phyloP scores from a whole-genome alignment of 2,113 vertebrate genomes.

The Muscicapa adusta region DNA sequence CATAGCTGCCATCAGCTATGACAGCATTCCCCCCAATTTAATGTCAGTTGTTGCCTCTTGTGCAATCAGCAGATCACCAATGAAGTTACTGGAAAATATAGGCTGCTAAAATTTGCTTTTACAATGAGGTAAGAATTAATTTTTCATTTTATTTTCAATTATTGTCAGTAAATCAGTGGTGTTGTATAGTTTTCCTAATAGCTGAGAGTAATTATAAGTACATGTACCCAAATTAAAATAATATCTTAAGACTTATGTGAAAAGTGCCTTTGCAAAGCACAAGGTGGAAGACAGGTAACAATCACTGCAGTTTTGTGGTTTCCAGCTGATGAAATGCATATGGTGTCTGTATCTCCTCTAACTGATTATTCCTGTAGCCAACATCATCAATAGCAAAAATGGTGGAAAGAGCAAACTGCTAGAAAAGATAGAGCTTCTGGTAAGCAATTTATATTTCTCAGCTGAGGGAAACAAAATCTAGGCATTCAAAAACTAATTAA shows the following conservation, averaged over 20 bases:
- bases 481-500: constrained; percentile 14
- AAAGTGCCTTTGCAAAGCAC: background rate
- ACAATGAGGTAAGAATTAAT: background rate
- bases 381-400: background rate
- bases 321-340: background rate
- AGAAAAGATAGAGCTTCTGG: background rate
- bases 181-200: background rate
- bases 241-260: background rate
- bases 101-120: background rate
- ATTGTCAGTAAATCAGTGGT: background rate
- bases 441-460: background rate
- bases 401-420: background rate
- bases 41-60: background rate
- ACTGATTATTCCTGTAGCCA: background rate
- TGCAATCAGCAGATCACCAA: background rate
- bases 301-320: background rate
- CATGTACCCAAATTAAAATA: background rate
- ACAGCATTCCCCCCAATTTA: background rate
- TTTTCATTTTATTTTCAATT: background rate
- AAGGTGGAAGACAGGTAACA: background rate
- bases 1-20: background rate
- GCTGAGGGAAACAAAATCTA: background rate
- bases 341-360: background rate
- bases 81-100: background rate
- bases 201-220: background rate